Percentiles rank a stretch among this genome's conserved stretches.
Conservation (phyloP, 2,888 invertebrate species). For the Mesorhabditis sp. region DNA sequence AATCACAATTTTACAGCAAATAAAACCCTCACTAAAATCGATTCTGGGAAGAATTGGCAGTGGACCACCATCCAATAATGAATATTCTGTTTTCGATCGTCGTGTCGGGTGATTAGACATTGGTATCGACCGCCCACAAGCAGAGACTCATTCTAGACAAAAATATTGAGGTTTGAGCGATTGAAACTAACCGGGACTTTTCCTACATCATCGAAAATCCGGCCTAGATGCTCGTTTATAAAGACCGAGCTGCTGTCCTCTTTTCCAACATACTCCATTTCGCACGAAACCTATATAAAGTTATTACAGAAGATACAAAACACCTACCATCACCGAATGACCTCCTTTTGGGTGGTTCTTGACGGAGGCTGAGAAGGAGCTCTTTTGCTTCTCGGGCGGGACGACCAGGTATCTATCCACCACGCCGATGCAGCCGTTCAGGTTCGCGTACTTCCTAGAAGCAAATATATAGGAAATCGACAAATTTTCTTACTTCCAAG, state of each 20-base stretch:
- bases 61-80: background rate
- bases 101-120: background rate
- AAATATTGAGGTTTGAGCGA: background rate
- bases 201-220: background rate
- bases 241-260: background rate
- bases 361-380: too few species aligned
- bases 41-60: constrained; percentile 2
- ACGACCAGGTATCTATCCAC: background rate
- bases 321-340: too few species aligned
- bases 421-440: background rate
- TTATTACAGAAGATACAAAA: too few species aligned
- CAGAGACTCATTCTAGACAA: background rate
- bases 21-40: background rate
- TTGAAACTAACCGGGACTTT: background rate
- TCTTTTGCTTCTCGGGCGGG: background rate
- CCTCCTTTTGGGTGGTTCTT: too few species aligned
- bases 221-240: background rate
- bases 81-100: background rate
- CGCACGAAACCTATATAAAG: background rate
- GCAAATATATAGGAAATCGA: background rate
- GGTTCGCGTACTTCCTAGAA: background rate
- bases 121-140: background rate
- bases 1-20: background rate
- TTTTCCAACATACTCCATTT: background rate
- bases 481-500: background rate